Base-by-base conservation (phyloP, 2,888 invertebrate species). In the Tenodera sinensis region DNA sequence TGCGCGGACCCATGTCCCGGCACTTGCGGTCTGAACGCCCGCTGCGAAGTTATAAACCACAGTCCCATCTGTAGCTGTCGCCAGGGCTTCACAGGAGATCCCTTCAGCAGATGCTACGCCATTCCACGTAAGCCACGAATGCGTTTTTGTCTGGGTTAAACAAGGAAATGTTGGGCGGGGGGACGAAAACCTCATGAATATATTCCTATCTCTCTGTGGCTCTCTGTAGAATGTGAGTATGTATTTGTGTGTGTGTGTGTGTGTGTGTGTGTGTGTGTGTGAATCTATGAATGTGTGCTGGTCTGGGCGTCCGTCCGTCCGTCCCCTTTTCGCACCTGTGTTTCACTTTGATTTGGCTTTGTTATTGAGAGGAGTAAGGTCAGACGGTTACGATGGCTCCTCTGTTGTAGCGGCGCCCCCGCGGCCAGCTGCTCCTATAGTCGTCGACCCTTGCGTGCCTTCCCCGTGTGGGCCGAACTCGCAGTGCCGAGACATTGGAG, bases 1-100 rank as follows among this genome's bases (percentile, higher is more conserved):
- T 98, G 98, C 92, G 92, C 94, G 30, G 95, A 97, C 93, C 97
- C 98, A 81, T 98, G 98, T 91, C 95, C 95, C 54, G 95, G 95
- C 87, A 95, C 96, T 88, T 98, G 96, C 92, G 98, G 97, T 88
- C 93, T 94, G 92, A 96, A 96, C 92, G 96, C 97, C n/a, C 93
- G 95, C 91, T 98, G 97, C 92, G 95, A 96, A 93, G 96, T 96
- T 81, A 95, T 97, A 28, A 96, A 96, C 91, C 97, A 97, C 92
- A 94, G 96, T 91, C 97, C 97, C 14, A 95, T 96, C 91, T 98
- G 98, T 92, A 94, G 94, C 84, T 97, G 97, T 92, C 94, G 94
- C 84, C 93, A 92, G 91, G 95, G 95, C 83, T 96, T 95, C 92
- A 96, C 96, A 91, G 97, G 97, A 91, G 96, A 97, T 94, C 96